Conservation (phyloP, 2,797 vertebrate genomes). For the Balearica regulorum region DNA sequence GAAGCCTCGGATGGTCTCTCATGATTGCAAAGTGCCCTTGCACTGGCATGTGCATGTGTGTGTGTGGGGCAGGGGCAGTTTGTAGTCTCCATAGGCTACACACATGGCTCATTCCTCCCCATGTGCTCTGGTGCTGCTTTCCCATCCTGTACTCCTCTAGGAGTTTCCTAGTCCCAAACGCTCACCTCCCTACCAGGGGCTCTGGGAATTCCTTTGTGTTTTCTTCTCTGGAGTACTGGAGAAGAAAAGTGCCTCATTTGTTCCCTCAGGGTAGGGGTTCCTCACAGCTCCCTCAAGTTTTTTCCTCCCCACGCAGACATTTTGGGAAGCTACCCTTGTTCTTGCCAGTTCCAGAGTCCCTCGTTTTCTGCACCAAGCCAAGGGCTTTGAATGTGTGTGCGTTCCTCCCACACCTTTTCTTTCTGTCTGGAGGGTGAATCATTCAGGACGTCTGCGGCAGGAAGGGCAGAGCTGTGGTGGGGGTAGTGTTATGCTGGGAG, state of each 20-base stretch:
- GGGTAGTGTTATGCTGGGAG: neutral
- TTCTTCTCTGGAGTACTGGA: neutral
- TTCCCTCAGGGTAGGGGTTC: neutral
- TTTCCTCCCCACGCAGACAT: neutral
- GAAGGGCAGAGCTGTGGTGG: conserved; percentile 6
- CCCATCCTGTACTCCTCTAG: neutral
- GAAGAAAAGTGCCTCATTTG: neutral
- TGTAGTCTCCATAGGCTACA: neutral
- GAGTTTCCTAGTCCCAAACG: neutral
- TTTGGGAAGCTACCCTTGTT: neutral
- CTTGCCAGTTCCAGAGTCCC: neutral
- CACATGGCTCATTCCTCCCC: neutral
- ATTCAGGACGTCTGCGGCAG: neutral
- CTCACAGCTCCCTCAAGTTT: neutral
- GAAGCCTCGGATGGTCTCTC: neutral
- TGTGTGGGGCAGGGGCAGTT: rapidly evolving
- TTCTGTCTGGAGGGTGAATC: conserved; percentile 5
- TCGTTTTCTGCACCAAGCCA: neutral
- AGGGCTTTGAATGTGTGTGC: neutral
- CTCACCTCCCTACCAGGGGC: neutral
- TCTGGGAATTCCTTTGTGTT: neutral
- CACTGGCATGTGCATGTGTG: neutral
- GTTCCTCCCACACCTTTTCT: conserved; percentile 8
- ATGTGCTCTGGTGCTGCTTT: neutral
- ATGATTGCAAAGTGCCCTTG: neutral